Conservation (phyloP, 2,888 invertebrate species). For the Crematogaster levior region DNA sequence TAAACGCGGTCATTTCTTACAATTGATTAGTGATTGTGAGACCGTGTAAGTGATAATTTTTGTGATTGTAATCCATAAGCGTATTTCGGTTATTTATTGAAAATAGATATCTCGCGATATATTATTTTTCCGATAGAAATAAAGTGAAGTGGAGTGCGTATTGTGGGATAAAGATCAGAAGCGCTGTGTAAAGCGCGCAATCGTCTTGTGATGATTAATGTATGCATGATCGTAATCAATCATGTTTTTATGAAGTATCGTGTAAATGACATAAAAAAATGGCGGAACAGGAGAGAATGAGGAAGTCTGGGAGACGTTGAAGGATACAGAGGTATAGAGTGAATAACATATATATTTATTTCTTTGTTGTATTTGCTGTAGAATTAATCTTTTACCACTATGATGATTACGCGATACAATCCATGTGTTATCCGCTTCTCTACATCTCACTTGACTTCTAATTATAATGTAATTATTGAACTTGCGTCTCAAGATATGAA, state of each 20-base stretch:
- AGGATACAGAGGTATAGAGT: not conserved
- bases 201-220: not conserved
- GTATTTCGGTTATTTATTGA: not conserved
- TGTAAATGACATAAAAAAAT: not conserved
- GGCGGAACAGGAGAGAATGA: not conserved
- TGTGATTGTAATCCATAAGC: not conserved
- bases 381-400: not conserved
- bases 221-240: not conserved
- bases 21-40: slow-evolving; percentile 18
- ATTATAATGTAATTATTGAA: not conserved
- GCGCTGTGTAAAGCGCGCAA: not conserved
- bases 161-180: not conserved
- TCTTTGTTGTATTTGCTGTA: not conserved
- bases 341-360: not conserved
- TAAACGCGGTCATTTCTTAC: slow-evolving; percentile 1
- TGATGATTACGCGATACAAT: not conserved
- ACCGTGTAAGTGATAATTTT: not conserved
- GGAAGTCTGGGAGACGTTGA: not conserved
- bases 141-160: not conserved
- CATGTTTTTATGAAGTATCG: not conserved
- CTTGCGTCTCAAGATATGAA: not conserved
- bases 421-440: not conserved
- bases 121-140: not conserved
- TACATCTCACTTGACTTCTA: not conserved
- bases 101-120: not conserved